Evolutionary conservation across 2,797 vertebrate genomes (phyloP), one percentile per base, ranked within the genome.

Genomic region (Sebastes flavidus): DNA sequence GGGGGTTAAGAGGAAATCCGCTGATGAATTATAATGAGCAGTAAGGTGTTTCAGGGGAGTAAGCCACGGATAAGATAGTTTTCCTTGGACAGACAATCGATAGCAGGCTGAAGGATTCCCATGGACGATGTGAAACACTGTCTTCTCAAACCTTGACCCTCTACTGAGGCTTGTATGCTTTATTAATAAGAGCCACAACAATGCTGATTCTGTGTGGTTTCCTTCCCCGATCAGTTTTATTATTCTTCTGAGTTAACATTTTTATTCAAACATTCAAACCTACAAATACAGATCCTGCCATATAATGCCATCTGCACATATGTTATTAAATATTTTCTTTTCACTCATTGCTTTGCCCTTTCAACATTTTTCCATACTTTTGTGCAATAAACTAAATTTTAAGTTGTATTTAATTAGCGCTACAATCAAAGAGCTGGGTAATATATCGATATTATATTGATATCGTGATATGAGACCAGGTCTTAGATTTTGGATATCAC

Each of bases 11-110:
- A 88, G 84, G 90, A 92, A 93, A 94, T 93, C 46, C 77, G 65
- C 78, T 95, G 92, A 96, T 95, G 87, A 94, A 94, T 67, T 18
- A 92, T 95, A 93, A 95, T 92, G 92, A 88, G 91, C 60, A 86
- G 71, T 91, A 95, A 96, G 83, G 73, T 68, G 84, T 93, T 91
- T 91, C 89, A 67, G 77, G 91, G 88, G 95, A 96, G 92, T 67
- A n/a, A 36, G 82, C 55, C 27, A 46, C 52, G 88, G 88, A 87
- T 87, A 84, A 90, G 88, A 92, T 69, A 72, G 73, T 86, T 86
- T 81, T 82, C 80, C 77, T 85, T 74, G 52, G 88, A 90, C 84
- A 88, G 88, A 71, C 72, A 87, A 93, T 94, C 90, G 79, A 95
- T 95, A 89, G 42, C 30, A 58, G 92, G 87, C 79, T 82, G 78